Evolutionary conservation across 2,113 vertebrate genomes (phyloP).

Genomic region (Heterotilapia buettikoferi): DNA sequence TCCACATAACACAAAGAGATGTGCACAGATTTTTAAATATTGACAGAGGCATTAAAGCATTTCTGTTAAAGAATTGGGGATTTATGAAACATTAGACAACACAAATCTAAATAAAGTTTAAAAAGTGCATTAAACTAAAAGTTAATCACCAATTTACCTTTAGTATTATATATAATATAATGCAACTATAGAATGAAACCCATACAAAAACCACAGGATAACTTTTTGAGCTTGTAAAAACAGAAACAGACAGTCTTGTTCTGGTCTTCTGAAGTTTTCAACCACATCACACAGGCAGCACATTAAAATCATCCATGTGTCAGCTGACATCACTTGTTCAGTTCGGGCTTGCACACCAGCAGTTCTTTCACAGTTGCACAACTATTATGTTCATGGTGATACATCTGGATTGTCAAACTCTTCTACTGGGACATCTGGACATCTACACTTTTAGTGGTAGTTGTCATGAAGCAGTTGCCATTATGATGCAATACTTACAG

Average conservation of each 20-base stretch:
- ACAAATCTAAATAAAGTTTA: background rate
- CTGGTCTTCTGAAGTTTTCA: background rate
- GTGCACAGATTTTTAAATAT: background rate
- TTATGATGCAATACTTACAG: background rate
- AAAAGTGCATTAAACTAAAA: background rate
- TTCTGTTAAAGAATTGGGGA: background rate
- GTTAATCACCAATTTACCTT: background rate
- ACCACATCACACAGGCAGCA: background rate
- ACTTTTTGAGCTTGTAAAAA: background rate
- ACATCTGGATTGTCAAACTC: background rate
- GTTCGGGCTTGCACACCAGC: background rate
- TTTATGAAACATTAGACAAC: background rate
- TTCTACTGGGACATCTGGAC: background rate
- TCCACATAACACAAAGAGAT: background rate
- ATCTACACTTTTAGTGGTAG: background rate
- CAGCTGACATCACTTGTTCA: rapidly evolving
- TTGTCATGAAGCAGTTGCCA: background rate
- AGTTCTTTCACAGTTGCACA: background rate
- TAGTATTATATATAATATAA: background rate
- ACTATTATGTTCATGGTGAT: background rate
- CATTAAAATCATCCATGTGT: background rate
- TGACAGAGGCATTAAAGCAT: background rate
- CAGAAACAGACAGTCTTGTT: background rate
- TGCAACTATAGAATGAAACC: background rate
- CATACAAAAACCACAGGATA: background rate